These are phyloP conservation scores for Pentalonia nigronervosa DNA, from an alignment of 1,140 invertebrate genomes.

Conservation along the genomic window DNA sequence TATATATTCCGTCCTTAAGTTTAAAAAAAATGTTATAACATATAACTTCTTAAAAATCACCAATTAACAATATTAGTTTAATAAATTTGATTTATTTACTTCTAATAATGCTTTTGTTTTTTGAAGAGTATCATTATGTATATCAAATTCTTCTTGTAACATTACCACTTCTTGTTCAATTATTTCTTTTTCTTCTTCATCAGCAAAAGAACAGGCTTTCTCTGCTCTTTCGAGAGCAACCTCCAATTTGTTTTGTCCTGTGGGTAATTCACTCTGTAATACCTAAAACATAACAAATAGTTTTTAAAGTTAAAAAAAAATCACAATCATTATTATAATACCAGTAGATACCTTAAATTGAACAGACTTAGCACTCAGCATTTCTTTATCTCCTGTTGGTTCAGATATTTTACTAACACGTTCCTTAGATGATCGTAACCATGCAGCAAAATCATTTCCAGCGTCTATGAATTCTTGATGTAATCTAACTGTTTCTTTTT, in stretches of 20 bases:
- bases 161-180: slow-evolving; percentile 90
- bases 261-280: slow-evolving; percentile 79
- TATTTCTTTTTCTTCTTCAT: slow-evolving; percentile 86
- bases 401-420: slow-evolving; percentile 91
- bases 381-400: slow-evolving; percentile 92
- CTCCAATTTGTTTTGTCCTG: slow-evolving; percentile 82
- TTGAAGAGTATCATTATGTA: slow-evolving; percentile 78
- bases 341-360: slow-evolving; percentile 72
- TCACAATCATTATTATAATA: not conserved
- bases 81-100: slow-evolving; percentile 63
- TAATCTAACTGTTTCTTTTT: slow-evolving; percentile 83
- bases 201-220: slow-evolving; percentile 80
- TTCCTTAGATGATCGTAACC: slow-evolving; percentile 89
- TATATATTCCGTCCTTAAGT: slow-evolving; percentile 75
- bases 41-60: not conserved
- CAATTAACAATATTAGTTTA: not conserved
- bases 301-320: not conserved
- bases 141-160: slow-evolving; percentile 87
- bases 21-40: not conserved
- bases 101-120: slow-evolving; percentile 85
- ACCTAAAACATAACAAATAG: slow-evolving; percentile 64
- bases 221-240: slow-evolving; percentile 82
- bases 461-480: slow-evolving; percentile 90
- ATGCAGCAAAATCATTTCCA: slow-evolving; percentile 89
- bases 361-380: slow-evolving; percentile 81